Evolutionary conservation across 2,797 vertebrate species (phyloP).

Genomic region (Silurus lanzhouensis): DNA sequence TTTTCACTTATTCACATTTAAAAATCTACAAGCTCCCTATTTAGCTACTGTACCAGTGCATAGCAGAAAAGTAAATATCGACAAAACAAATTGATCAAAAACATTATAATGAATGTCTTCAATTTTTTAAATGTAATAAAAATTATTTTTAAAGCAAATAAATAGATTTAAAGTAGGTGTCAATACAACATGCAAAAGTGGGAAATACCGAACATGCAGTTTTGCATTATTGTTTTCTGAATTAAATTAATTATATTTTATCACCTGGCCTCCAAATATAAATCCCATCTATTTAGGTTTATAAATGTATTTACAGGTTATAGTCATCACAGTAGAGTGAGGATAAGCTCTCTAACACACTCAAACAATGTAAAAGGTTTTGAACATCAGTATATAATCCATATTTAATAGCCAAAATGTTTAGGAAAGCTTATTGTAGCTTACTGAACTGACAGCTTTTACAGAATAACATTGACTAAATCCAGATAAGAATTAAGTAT

Average conservation of each 20-base stretch:
- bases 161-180: neutral
- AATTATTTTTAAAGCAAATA: neutral
- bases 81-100: constrained; percentile 5
- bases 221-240: neutral
- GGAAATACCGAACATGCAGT: neutral
- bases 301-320: neutral
- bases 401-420: neutral
- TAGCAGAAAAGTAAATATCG: constrained; percentile 37
- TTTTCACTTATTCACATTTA: constrained; percentile 49
- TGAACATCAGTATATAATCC: neutral
- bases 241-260: neutral
- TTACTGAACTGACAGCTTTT: neutral
- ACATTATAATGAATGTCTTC: neutral
- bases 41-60: constrained; percentile 39
- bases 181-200: too few species aligned
- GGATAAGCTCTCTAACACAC: neutral
- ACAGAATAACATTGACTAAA: neutral
- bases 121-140: neutral
- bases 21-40: constrained; percentile 49
- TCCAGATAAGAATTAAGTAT: neutral
- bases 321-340: neutral
- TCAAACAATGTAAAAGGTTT: neutral
- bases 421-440: neutral
- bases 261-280: neutral
- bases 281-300: neutral